Evolutionary conservation across 2,888 invertebrate genomes (phyloP), one percentile per base, ranked within the genome.

Genomic region (Drosophila glabriapex): DNA sequence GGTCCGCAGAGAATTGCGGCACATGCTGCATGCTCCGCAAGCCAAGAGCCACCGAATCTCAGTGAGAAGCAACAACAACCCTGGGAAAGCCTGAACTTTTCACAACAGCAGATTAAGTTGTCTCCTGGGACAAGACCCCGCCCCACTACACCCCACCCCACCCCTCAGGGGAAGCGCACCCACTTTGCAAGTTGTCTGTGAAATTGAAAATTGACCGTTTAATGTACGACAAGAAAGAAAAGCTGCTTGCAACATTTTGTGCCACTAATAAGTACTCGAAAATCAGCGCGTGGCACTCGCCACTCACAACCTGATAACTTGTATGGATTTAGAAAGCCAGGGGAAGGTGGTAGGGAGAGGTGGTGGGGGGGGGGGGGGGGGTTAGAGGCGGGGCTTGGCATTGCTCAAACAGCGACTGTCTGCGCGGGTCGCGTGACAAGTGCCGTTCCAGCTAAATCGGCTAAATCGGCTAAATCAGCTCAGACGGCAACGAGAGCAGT

Each of bases 151-250:
- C 0, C 16, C 6, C 33, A 19, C 12, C 7, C 22, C 4, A 9
- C 3, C 14, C 9, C 33, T 4, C 22, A 1, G 22, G 22, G 25
- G 46, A 31, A 25, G 49, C 70, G 66, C 69, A 56, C 56, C 67
- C 83, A 68, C 85, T 79, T 74, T 37, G 39, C 85, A 89, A 85
- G 74, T 88, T 90, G 84, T 75, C 85, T 90, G 85, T 78, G 91
- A 87, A 91, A 86, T 90, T 91, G 86, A 89, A 93, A 92, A 92
- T 92, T 91, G 91, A 91, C 92, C 92, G 91, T 90, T 91, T 92
- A 92, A 93, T 92, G 90, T 82, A 49, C 28, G 37, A 33, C 29
- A 78, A 29, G 55, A 33, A 59, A 46, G 56, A 46, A 52, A 58
- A 49, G 54, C 67, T 50, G 84, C 73, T 64, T 68, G 67, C 76